A percentile compares a stretch with the other conserved stretches of the same genome.
phyloP scores from a whole-genome alignment of 2,888 invertebrate species.

The Augochlorella aurata region DNA sequence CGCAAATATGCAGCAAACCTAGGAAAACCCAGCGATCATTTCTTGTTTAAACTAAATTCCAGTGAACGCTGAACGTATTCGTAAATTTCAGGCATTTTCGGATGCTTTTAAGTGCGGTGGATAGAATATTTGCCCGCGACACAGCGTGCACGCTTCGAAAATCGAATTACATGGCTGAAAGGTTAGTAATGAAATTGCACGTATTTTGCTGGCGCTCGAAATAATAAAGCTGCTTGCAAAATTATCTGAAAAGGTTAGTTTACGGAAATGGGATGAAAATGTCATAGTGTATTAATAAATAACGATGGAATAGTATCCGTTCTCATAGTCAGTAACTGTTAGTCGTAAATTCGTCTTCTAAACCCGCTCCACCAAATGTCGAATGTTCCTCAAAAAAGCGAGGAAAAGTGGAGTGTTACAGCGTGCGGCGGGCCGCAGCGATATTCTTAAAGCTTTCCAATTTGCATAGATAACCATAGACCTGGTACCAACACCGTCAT shows the following conservation, averaged over 20 bases:
- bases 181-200: not conserved
- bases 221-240: not conserved
- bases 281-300: not conserved
- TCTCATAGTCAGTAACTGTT: not conserved
- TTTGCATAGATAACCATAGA: slow-evolving; percentile 73
- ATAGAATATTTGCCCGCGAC: not conserved
- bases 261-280: not conserved
- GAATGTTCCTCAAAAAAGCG: slow-evolving; percentile 30
- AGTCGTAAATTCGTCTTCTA: slow-evolving; percentile 3
- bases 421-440: slow-evolving; percentile 27
- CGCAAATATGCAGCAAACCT: not conserved
- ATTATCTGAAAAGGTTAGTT: not conserved
- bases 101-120: not conserved
- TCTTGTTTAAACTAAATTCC: not conserved
- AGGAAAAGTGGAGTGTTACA: slow-evolving; percentile 23
- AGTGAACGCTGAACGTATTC: not conserved
- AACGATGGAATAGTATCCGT: not conserved
- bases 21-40: not conserved
- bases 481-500: slow-evolving; percentile 55
- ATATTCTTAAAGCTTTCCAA: slow-evolving; percentile 59
- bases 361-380: not conserved
- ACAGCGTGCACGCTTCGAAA: not conserved
- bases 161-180: not conserved
- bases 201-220: not conserved
- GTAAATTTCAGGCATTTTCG: not conserved